phyloP scores from a whole-genome alignment of 2,797 vertebrate species.

The Spondyliosoma cantharus region DNA sequence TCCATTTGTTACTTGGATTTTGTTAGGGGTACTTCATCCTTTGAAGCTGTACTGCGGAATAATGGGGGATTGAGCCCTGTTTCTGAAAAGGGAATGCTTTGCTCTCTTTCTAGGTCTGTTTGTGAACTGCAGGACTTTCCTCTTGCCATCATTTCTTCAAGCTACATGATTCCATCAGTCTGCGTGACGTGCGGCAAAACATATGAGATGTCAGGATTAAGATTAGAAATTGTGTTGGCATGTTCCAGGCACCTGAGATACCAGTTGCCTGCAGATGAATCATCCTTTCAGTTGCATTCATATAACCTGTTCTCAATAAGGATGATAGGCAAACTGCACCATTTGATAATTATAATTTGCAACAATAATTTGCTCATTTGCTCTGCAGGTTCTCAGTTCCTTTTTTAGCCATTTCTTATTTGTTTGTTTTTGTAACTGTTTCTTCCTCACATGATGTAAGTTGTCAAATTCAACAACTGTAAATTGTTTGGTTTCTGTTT shows the following conservation, averaged over 20 bases:
- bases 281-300: conserved; percentile 31
- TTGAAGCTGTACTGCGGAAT: conserved; percentile 16
- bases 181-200: conserved; percentile 11
- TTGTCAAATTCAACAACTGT: conserved; percentile 35
- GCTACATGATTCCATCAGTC: conserved; percentile 55
- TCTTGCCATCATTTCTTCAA: conserved; percentile 63
- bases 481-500: conserved; percentile 31
- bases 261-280: conserved; percentile 43
- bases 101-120: conserved; percentile 75
- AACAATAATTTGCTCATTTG: conserved; percentile 39
- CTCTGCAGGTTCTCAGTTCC: conserved; percentile 48
- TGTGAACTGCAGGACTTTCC: conserved; percentile 69
- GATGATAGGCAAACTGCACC: conserved; percentile 26
- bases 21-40: not conserved
- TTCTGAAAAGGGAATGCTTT: conserved; percentile 63
- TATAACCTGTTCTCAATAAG: conserved; percentile 40
- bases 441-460: conserved; percentile 30
- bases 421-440: conserved; percentile 21
- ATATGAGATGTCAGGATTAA: not conserved
- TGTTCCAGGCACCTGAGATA: conserved; percentile 36
- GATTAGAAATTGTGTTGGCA: conserved; percentile 26
- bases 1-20: not conserved
- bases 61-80: conserved; percentile 1
- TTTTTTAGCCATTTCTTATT: conserved; percentile 36
- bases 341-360: conserved; percentile 33